Evolutionary conservation across 2,113 vertebrate species (phyloP).

Genomic region (Gallinago jamesoni): DNA sequence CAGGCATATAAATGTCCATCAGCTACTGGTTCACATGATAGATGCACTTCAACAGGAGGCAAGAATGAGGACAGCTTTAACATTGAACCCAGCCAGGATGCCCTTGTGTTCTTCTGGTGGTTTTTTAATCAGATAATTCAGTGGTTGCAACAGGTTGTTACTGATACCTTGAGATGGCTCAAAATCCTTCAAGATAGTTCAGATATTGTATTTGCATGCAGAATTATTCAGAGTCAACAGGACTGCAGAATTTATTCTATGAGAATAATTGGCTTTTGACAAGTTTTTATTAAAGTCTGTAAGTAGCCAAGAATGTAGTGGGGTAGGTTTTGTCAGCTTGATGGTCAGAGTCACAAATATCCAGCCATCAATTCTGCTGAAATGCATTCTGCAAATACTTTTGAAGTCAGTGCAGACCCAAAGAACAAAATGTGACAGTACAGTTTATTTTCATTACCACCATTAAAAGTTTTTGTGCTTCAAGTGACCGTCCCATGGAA

Average conservation of each 20-base stretch:
- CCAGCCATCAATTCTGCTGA: not conserved
- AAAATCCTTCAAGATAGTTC: not conserved
- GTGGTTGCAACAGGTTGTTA: not conserved
- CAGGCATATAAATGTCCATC: not conserved
- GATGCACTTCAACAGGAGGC: not conserved
- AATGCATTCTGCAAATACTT: not conserved
- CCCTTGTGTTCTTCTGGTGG: accelerated
- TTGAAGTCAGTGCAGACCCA: not conserved
- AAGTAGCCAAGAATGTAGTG: not conserved
- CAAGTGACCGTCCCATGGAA: not conserved
- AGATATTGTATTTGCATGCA: not conserved
- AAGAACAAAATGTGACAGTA: not conserved
- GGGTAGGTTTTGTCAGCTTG: not conserved
- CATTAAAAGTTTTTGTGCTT: not conserved
- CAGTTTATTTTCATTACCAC: not conserved
- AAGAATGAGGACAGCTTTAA: not conserved
- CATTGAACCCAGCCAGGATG: not conserved
- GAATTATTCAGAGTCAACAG: not conserved
- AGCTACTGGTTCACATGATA: not conserved
- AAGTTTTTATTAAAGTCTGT: not conserved
- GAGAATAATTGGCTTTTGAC: not conserved
- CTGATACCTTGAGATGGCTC: not conserved
- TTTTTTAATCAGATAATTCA: not conserved
- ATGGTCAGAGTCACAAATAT: not conserved
- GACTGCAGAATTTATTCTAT: not conserved